Conservation (phyloP, 2,888 invertebrate species). For the Drosophila nr. fundita region DNA sequence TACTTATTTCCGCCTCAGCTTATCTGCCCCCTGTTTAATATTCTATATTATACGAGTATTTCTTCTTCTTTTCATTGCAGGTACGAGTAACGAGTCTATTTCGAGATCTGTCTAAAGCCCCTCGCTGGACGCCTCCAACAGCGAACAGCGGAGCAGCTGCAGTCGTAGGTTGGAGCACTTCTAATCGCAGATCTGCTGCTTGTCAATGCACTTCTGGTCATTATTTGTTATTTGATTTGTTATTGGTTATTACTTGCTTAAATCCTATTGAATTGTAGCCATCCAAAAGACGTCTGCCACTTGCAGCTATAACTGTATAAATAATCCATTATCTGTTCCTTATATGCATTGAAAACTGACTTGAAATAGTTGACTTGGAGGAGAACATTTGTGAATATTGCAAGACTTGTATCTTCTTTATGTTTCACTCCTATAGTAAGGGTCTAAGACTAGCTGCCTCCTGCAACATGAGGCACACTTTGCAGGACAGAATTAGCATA, state of each 20-base stretch:
- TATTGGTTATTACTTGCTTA: too few relatives aligned
- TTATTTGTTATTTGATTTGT: conserved; percentile 29
- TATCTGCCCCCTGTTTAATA: conserved; percentile 35
- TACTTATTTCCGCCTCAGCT: conserved; percentile 13
- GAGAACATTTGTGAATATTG: not conserved
- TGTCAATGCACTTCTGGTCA: conserved; percentile 48
- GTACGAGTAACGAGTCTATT: conserved; percentile 25
- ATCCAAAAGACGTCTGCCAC: not conserved
- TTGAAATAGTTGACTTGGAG: not conserved
- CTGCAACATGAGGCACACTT: not conserved
- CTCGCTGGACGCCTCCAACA: not conserved
- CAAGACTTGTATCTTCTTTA: not conserved
- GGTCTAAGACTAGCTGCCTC: not conserved
- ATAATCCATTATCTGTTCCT: not conserved
- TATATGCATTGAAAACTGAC: not conserved
- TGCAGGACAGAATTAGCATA: not conserved
- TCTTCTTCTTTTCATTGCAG: conserved; percentile 37
- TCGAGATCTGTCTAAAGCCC: conserved; percentile 17
- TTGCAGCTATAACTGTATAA: not conserved
- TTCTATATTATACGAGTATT: conserved; percentile 1
- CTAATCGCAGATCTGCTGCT: conserved; percentile 34
- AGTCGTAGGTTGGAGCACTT: conserved; percentile 16
- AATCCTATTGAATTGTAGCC: too few relatives aligned
- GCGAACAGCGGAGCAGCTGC: too few relatives aligned
- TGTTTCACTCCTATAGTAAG: too few relatives aligned